phyloP scores from a whole-genome alignment of 2,797 vertebrate species.

The Poecile montanus region DNA sequence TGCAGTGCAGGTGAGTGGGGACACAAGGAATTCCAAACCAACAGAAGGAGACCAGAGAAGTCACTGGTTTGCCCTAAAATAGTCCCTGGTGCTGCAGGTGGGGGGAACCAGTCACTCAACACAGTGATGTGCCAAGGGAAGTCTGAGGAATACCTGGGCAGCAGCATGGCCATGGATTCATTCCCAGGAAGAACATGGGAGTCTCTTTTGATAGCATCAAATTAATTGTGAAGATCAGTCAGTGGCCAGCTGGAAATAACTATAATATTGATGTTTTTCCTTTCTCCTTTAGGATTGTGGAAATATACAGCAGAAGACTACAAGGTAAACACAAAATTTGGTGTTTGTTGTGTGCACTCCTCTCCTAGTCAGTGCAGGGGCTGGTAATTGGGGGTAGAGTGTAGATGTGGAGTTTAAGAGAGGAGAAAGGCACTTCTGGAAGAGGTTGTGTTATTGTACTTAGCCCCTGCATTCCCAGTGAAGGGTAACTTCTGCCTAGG shows the following conservation, averaged over 20 bases:
- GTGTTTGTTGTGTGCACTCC: neutral
- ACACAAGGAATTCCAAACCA: neutral
- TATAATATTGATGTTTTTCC: neutral
- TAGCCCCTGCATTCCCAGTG: neutral
- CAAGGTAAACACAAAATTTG: conserved; percentile 82
- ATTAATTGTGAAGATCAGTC: neutral
- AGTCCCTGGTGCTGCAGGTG: neutral
- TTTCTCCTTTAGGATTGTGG: conserved; percentile 87
- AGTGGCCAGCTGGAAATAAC: neutral
- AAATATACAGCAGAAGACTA: conserved; percentile 95
- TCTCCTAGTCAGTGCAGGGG: neutral
- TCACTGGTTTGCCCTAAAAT: neutral
- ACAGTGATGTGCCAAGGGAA: neutral
- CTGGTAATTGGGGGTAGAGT: neutral
- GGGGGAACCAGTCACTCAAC: neutral
- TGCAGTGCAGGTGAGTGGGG: neutral
- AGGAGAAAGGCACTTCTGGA: neutral
- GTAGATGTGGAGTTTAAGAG: neutral
- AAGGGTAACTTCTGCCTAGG: neutral
- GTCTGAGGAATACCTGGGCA: neutral
- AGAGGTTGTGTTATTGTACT: neutral
- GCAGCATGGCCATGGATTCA: neutral
- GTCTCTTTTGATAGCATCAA: neutral
- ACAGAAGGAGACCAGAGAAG: neutral
- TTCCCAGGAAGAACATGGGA: neutral